Evolutionary conservation across 53 echinoderm and acorn worm species (phyloP).

Genomic region (Holothuria scabra): DNA sequence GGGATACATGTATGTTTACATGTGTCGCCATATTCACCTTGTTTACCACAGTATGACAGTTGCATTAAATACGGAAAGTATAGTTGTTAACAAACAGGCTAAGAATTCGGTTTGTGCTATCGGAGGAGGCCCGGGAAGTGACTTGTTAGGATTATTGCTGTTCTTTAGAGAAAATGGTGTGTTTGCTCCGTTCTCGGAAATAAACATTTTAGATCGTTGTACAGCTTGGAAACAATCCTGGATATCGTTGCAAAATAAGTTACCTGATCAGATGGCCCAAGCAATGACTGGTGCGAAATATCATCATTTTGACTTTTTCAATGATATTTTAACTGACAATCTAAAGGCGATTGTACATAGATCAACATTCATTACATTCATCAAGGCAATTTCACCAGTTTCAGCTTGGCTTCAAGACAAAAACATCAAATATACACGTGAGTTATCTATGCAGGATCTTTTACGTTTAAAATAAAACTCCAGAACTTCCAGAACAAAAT

Average conservation of each 20-base stretch:
- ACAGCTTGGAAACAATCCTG: conserved; percentile 32
- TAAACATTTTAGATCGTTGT: conserved; percentile 25
- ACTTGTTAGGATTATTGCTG: conserved; percentile 23
- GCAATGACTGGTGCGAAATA: not conserved
- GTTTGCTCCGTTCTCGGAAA: conserved; percentile 24
- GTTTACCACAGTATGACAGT: conserved; percentile 21
- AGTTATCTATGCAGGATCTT: too few relatives aligned
- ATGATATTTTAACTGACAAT: conserved; percentile 13
- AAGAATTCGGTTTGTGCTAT: conserved; percentile 16
- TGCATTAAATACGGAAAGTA: not conserved
- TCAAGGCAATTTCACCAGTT: conserved; percentile 31
- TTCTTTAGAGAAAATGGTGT: conserved; percentile 31
- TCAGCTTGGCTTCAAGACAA: conserved; percentile 27
- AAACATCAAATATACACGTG: not conserved
- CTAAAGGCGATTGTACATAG: not conserved
- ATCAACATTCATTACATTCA: conserved; percentile 30
- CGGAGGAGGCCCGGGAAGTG: conserved; percentile 32
- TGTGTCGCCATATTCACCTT: conserved; percentile 42
- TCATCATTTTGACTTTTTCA: conserved; percentile 36
- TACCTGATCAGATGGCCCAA: not conserved
- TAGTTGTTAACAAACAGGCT: not conserved
- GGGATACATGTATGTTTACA: conserved; percentile 40
- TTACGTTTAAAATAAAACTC: too few relatives aligned
- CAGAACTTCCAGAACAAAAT: too few relatives aligned
- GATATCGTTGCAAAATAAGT: conserved; percentile 2